Base-by-base conservation (phyloP, 2,113 vertebrate species). In the Rhabdornis inornatus region DNA sequence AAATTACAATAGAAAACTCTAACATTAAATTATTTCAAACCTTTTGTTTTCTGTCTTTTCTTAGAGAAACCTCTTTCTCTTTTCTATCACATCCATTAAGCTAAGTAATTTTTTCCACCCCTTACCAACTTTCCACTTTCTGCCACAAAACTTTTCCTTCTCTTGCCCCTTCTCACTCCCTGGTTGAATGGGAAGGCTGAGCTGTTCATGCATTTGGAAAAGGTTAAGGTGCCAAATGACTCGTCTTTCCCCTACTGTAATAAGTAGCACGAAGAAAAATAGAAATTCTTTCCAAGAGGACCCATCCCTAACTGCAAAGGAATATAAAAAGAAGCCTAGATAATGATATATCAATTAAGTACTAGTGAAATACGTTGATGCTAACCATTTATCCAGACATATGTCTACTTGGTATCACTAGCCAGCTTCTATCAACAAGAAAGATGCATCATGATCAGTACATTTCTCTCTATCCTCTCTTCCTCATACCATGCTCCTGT, bases 141-240 rank as follows among this genome's bases (percentile, higher is more conserved):
- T 90, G 55, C 53, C 35, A 88, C n/a, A 35, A 35, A 92, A 86
- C n/a, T 81, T 96, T 93, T 35, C 72, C 27, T 85, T 93, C 83
- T 92, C 52, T 66, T 66, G 44, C 40, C 81, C 75, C 64, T 90
- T 68, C 69, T 76, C 42, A 70, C 27, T 92, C 56, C 16, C 31
- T 83, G 60, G 25, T 35, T 90, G 75, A 81, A 93, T n/a, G 65
- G 76, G 60, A 92, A 87, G 72, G 56, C 31, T 96, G 90, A 96
- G 85, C 30, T 88, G 76, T 94, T 88, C 37, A 13, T 12, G 31
- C 22, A 18, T 70, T 92, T 81, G 93, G 92, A 92, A 96, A 96
- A 94, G 79, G n/a, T 57, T 90, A 83, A 85, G 33, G 33, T 81
- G 44, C 76, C 76, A 96, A 90, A 89, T 87, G 64, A 93, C 68